Base-by-base conservation (phyloP, 2,888 invertebrate genomes). In the Cheiracanthium punctorium region DNA sequence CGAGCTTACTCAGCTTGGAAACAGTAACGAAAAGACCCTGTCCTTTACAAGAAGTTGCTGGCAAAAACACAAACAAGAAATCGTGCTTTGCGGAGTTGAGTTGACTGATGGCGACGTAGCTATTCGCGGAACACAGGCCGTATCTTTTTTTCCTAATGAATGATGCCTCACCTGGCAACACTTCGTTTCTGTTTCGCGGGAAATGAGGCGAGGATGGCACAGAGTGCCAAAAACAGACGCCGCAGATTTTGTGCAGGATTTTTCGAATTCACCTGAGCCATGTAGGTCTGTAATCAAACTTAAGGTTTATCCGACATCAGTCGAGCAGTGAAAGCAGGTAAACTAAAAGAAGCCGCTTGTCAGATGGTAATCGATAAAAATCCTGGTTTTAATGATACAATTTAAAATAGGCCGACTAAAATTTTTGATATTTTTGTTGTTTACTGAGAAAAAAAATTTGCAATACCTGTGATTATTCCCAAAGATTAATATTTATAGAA, bases 121-220 rank as follows among this genome's bases (percentile, higher is more conserved):
- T 84, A 84, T 84, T 84, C 84, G 41, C 32, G 70, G 73, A 79
- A 79, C 84, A 79, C 79, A 73, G 79, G 52, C 67, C 73, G 77
- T 72, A 65, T 84, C 77, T 84, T 77, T 81, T 75, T 84, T 84
- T 73, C 79, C 48, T 84, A 79, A 84, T 84, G 84, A 84, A 73
- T 84, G 84, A 84, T 84, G 73, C 69, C 52, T 77, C 79, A 77
- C 73, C 73, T 84, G 84, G 84, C 84, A 84, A 84, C 84, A 84
- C 84, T 84, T 84, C 79, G 73, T 84, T 77, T 84, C 84, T 84
- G 73, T 84, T 84, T 79, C 79, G 67, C 20, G 84, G 69, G 84
- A 84, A 84, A 84, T 84, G 84, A 84, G 84, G 84, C 84, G 84
- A 84, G 52, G 84, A 84, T 52, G 58, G 43, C 43, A 28, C 24